Base-by-base conservation (phyloP, 2,888 invertebrate genomes). In the Cantharis flavilabris region DNA sequence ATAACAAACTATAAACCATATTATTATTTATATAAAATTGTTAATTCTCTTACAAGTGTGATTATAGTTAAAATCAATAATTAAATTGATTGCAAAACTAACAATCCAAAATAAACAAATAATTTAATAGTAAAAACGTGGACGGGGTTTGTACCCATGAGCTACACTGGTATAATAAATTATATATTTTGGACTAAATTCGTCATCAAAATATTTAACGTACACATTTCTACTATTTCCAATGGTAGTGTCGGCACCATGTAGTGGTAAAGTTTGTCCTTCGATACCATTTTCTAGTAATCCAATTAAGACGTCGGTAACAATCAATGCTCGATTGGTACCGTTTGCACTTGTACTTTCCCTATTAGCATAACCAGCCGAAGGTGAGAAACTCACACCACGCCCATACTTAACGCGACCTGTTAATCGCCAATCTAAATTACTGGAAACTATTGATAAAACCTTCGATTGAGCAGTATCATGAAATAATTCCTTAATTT, bases 151-250 rank as follows among this genome's bases (percentile, higher is more conserved):
- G 64, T 72, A 72, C 3, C 9, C 28, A 14, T 62, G 70, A 9
- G 9, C 14, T 65, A 23, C 23, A 16, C 74, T 77, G 26, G 10
- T 67, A 49, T 83, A 84, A 77, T 82, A 86, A 9, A 84, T 84
- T 49, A 86, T 82, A 81, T 87, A 88, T 13, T 81, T 81, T 1
- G 87, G 87, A 77, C 87, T 86, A 82, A 85, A 88, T 76, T 88
- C 87, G 71, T 84, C 81, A 75, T 88, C 87, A 73, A 84, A 85
- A 80, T 84, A 88, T 79, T 88, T 88, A 0, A 88, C 87, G 78
- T 82, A 86, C 2, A 87, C 87, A 5, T 80, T 75, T 0, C 80
- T 79, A 62, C 73, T 70, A 77, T 83, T 84, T 9, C 85, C 86
- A 33, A 77, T 72, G 0, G 86, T 85, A 1, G 87, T 88, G 78